These are phyloP conservation scores for Hemibagrus wyckioides DNA, from an alignment of 2,113 vertebrate species.

Conservation along the genomic window DNA sequence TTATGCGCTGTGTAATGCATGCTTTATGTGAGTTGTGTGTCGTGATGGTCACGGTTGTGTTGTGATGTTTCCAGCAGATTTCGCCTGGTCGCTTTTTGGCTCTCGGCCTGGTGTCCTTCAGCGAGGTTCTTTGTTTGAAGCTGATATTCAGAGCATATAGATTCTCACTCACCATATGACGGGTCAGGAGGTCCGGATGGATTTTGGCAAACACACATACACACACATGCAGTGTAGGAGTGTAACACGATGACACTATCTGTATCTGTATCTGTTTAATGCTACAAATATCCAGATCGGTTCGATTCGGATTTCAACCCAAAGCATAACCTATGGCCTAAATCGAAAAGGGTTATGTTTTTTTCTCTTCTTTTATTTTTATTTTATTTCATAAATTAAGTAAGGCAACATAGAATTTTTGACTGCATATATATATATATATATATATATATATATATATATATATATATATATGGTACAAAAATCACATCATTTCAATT, in stretches of 20 bases:
- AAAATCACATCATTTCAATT: no score
- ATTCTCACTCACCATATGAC: constrained; percentile 34
- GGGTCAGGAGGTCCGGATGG: constrained; percentile 36
- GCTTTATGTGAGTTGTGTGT: constrained; percentile 27
- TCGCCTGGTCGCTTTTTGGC: constrained; percentile 10
- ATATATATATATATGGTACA: no score
- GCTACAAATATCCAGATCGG: not conserved
- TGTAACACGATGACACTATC: not conserved
- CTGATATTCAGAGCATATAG: constrained; percentile 39
- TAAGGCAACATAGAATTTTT: not conserved
- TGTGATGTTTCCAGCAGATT: constrained; percentile 21
- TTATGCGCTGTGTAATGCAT: constrained; percentile 1
- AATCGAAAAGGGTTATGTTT: not conserved
- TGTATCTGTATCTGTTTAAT: not conserved
- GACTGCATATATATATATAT: no score
- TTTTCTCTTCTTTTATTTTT: not conserved
- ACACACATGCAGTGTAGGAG: not conserved
- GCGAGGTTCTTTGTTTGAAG: constrained; percentile 39
- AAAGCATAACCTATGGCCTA: not conserved
- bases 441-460: no score
- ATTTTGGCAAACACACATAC: constrained; percentile 27
- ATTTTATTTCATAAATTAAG: no score
- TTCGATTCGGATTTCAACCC: not conserved
- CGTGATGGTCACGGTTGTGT: not conserved
- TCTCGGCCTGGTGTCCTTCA: constrained; percentile 33